Evolutionary conservation across 1,140 invertebrate species (phyloP).

Genomic region (Cotesia chilonis): DNA sequence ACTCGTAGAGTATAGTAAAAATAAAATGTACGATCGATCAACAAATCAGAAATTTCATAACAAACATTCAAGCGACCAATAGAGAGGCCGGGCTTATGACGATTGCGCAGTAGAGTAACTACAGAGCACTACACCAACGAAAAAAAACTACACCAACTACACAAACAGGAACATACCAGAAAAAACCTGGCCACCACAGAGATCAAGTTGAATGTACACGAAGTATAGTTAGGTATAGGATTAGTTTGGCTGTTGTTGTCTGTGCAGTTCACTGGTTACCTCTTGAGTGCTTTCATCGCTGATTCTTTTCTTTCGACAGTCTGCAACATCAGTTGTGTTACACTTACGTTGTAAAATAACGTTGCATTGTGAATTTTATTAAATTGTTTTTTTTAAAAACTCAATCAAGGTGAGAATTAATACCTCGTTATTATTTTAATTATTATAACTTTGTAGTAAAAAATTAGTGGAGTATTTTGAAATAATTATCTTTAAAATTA

Average conservation of each 20-base stretch:
- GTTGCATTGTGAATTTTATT: conserved; percentile 34
- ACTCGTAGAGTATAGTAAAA: too few species aligned
- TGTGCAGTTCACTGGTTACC: background rate
- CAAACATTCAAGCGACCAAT: too few species aligned
- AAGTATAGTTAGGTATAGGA: too few species aligned
- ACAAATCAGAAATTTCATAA: too few species aligned
- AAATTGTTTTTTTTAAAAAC: background rate
- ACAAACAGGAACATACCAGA: too few species aligned
- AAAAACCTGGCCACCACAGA: too few species aligned
- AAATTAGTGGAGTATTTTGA: background rate
- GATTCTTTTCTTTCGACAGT: conserved; percentile 2
- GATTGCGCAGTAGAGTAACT: too few species aligned
- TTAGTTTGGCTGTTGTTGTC: too few species aligned
- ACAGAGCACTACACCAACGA: too few species aligned
- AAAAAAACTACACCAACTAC: background rate
- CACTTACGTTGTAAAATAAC: conserved; percentile 22
- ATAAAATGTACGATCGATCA: too few species aligned
- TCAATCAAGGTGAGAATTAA: conserved; percentile 23
- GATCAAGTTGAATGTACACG: too few species aligned
- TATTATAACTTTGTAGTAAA: background rate
- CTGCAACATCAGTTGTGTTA: conserved; percentile 33
- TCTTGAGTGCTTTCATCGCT: background rate
- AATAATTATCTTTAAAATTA: background rate
- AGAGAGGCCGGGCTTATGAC: too few species aligned
- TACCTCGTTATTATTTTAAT: conserved; percentile 11